phyloP scores from a whole-genome alignment of 2,888 invertebrate species.

The Spialia ferax region DNA sequence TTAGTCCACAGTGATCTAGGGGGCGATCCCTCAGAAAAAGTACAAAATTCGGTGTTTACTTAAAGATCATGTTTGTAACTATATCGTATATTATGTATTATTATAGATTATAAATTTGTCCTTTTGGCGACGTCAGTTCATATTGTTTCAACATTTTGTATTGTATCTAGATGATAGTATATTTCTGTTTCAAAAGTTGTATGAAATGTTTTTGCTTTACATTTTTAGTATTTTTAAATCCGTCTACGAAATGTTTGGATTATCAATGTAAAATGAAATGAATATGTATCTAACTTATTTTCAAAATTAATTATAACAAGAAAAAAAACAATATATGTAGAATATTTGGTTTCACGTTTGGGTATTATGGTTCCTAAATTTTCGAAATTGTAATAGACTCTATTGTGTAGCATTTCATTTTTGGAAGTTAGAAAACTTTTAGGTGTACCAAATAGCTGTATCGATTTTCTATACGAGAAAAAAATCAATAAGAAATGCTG shows the following conservation, averaged over 20 bases:
- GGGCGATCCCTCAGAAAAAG: constrained; percentile 81
- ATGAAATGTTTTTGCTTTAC: constrained; percentile 74
- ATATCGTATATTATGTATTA: constrained; percentile 70
- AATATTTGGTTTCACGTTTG: constrained; percentile 83
- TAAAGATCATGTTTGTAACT: constrained; percentile 79
- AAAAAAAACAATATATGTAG: constrained; percentile 75
- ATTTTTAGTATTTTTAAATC: constrained; percentile 80
- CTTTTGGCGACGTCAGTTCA: constrained; percentile 73
- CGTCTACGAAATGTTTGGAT: constrained; percentile 84
- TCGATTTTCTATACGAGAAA: constrained; percentile 83
- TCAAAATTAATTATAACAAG: constrained; percentile 82
- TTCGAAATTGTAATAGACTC: constrained; percentile 87
- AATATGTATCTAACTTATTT: constrained; percentile 75
- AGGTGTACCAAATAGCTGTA: constrained; percentile 85
- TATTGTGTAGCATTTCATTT: constrained; percentile 84
- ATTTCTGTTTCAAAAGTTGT: constrained; percentile 75
- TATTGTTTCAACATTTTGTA: constrained; percentile 72
- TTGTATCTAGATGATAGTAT: constrained; percentile 78
- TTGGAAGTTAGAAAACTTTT: constrained; percentile 81
- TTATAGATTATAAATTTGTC: constrained; percentile 67
- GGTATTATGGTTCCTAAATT: constrained; percentile 87
- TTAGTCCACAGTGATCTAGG: constrained; percentile 84
- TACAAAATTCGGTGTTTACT: constrained; percentile 86
- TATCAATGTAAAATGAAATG: constrained; percentile 73
- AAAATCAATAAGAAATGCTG: constrained; percentile 79